Base-by-base conservation (phyloP, 2,888 invertebrate genomes). In the Cordilura impudica region DNA sequence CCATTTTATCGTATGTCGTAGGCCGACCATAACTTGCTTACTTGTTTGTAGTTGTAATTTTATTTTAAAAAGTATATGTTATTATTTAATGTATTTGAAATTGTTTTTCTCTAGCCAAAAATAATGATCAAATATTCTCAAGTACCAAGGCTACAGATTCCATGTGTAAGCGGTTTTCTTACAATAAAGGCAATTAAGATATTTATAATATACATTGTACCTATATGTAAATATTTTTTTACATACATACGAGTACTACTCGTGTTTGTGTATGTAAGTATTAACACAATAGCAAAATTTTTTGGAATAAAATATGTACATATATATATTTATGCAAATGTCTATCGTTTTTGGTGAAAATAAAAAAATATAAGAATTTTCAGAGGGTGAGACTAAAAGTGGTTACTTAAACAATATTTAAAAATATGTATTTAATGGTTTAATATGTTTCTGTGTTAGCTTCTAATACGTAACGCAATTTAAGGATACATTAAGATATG, bases 251-350 rank as follows among this genome's bases (percentile, higher is more conserved):
- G 2, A n/a, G n/a, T n/a, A n/a, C n/a, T n/a, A n/a, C n/a, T 2
- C 8, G 8, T 29, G 31, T 31, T 31, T 1, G 31, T 31, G 31
- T 31, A 31, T 35, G 14, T 23, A 26, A 5, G 26, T 45, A 12
- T 8, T 19, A 29, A 29, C 31, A 63, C 19, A 63, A 49, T 49
- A 63, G 19, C 18, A 61, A 61, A 61, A 16, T 18, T 61, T 61
- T 45, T 26, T 49, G 45, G 35, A 56, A 35, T 31, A 21, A 26
- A 23, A 69, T 69, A 51, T 61, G 43, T 61, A 45, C 47, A 54
- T 47, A 56, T 35, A 72, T 56, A 72, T 72, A 45, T 29, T 35
- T 63, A 72, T 72, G 72, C 65, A 72, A 65, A 65, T 72, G 23
- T 65, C 18, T 63, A n/a, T 31, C 31, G n/a, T 58, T 21, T 31